Evolutionary conservation across 92 coral and sea anemone genomes (phyloP), one percentile per base, ranked within the genome.

Genomic region (Phenganax marumi): DNA sequence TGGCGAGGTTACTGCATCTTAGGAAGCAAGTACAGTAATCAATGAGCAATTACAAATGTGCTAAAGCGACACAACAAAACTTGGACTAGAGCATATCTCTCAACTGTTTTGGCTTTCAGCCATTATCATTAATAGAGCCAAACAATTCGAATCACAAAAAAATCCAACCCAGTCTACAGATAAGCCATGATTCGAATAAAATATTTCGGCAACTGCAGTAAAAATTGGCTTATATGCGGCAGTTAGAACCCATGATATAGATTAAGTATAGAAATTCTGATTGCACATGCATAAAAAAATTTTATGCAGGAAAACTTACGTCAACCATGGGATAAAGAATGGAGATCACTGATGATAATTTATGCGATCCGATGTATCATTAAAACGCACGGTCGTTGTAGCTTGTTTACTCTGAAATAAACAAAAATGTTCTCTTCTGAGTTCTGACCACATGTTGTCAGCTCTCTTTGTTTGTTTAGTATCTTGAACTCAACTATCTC

Each of bases 351-450:
- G 69, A 76, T 57, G 52, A 76, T 76, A 76, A 26, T 25, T 76
- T 14, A 26, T 57, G 24, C 65, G 33, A 22, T 76, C 68, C 11
- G 68, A 50, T 2, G 81, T 54, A 82, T 94, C 98, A 81, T 87
- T 88, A 90, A 94, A 94, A 51, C 98, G 91, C 39, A 94, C 98
- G 75, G 89, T 89, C 10, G 91, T 87, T 50, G 90, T 95, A n/a
- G 58, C 84, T 87, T 87, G 85, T 24, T 14, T 73, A 14, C 52
- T 68, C 81, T 76, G 68, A 25, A 68, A 33, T 5, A 66, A 66
- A 25, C 49, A 12, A 66, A 66, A 24, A 25, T 25, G 49, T 18
- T 66, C 3, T 8, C 12, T 66, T 3, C 43, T 72, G 46, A 18
- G 9, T 66, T 3, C 43, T 72, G 46, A 18, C 17, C 11, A 8